phyloP scores from a whole-genome alignment of 2,797 vertebrate genomes.

The Micrastur ruficollis region DNA sequence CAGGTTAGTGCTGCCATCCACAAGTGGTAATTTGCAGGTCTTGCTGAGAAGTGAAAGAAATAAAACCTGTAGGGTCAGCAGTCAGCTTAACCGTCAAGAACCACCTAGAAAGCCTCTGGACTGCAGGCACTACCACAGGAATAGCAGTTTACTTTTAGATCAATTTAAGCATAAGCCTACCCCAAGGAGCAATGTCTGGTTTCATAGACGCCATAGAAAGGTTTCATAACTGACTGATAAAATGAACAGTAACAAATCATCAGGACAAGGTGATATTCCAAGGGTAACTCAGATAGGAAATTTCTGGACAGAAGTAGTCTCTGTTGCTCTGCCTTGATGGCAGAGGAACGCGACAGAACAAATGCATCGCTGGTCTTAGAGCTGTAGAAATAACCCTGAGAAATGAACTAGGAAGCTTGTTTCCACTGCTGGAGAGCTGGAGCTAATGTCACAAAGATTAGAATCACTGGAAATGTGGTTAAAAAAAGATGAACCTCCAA shows the following conservation, averaged over 20 bases:
- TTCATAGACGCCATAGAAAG: neutral
- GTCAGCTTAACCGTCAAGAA: neutral
- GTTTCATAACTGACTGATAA: neutral
- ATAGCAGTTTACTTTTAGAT: neutral
- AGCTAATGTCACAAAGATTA: neutral
- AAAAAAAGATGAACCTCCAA: neutral
- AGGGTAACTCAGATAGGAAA: neutral
- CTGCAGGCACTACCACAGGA: neutral
- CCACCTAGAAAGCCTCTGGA: neutral
- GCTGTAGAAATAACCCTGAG: neutral
- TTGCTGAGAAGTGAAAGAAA: neutral
- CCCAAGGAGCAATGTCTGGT: neutral
- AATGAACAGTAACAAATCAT: constrained; percentile 1
- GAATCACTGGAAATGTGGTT: neutral
- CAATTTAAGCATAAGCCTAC: neutral
- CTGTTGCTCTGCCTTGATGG: neutral
- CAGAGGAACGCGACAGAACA: neutral
- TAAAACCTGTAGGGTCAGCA: neutral
- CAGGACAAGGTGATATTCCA: neutral
- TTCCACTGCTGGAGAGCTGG: neutral
- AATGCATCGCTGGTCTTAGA: neutral
- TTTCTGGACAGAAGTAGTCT: neutral
- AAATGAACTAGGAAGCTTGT: neutral
- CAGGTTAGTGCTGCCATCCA: neutral
- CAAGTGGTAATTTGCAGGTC: neutral